Evolutionary conservation across 2,797 vertebrate species (phyloP).

Genomic region (Dendrocincla tyrannina): DNA sequence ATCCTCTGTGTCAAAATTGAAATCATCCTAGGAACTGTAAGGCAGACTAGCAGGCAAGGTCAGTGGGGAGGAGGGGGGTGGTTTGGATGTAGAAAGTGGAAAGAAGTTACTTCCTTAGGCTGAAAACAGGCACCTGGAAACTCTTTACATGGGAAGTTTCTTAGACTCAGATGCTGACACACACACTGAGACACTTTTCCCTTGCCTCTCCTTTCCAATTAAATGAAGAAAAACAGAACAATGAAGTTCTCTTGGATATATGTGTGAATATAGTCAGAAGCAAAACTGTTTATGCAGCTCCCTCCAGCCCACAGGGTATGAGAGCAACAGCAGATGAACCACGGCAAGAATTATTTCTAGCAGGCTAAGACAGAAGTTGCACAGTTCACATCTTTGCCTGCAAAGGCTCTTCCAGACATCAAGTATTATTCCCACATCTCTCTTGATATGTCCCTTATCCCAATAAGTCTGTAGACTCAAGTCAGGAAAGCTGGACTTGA

Average conservation of each 20-base stretch:
- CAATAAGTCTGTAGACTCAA: not conserved
- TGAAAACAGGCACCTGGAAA: not conserved
- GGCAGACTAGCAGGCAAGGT: not conserved
- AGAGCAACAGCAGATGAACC: not conserved
- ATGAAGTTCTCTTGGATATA: not conserved
- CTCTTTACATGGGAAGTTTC: not conserved
- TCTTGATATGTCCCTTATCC: not conserved
- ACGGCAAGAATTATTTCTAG: not conserved
- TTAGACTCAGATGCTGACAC: not conserved
- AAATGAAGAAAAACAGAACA: not conserved
- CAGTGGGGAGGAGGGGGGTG: not conserved
- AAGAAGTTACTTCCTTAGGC: not conserved
- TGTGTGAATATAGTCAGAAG: not conserved
- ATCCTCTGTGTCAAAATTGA: not conserved
- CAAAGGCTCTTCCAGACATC: not conserved
- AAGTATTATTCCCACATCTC: not conserved
- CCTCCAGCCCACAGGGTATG: not conserved
- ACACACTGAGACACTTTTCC: not conserved
- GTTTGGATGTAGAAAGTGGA: not conserved
- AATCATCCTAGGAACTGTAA: not conserved
- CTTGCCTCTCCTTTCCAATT: not conserved
- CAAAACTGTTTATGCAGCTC: not conserved
- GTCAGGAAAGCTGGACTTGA: not conserved
- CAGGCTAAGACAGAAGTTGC: not conserved
- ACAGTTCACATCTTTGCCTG: not conserved